Percentiles rank a stretch among this genome's conserved stretches.
phyloP scores from a whole-genome alignment of 1,140 invertebrate genomes.

The Spodoptera litura region DNA sequence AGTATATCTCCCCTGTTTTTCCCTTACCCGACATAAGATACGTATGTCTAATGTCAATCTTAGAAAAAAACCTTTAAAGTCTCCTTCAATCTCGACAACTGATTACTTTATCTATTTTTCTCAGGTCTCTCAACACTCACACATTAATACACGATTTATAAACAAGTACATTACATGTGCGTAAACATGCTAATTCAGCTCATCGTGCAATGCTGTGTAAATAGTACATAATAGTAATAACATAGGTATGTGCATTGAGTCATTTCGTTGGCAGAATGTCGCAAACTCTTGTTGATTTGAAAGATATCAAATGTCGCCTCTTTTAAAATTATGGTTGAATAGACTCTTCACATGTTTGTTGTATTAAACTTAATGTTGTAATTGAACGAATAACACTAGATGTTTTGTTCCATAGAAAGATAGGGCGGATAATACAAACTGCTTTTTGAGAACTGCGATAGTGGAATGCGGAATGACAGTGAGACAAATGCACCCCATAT shows the following conservation, averaged over 20 bases:
- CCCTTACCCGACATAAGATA: too few relatives aligned
- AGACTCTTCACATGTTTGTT: background rate
- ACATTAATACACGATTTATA: conserved; percentile 16
- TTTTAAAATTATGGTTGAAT: conserved; percentile 12
- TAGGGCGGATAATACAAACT: too few relatives aligned
- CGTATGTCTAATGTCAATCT: too few relatives aligned
- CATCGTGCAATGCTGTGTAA: background rate
- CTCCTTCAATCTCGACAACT: too few relatives aligned
- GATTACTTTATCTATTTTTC: too few relatives aligned
- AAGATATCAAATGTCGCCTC: conserved; percentile 16
- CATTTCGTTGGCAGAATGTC: conserved; percentile 11
- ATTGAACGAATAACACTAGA: too few relatives aligned
- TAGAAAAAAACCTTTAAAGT: too few relatives aligned
- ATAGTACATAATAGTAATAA: background rate
- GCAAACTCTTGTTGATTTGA: background rate
- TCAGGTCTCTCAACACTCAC: background rate
- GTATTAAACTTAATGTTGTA: background rate
- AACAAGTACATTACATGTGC: background rate
- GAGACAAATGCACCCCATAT: too few relatives aligned
- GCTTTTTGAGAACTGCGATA: too few relatives aligned
- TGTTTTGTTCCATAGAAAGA: too few relatives aligned
- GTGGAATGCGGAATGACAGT: too few relatives aligned
- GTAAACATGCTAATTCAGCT: conserved; percentile 9
- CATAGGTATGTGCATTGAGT: background rate
- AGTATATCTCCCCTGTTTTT: too few relatives aligned